Base-by-base conservation (phyloP, 2,888 invertebrate species). In the Argyra leucocephala region DNA sequence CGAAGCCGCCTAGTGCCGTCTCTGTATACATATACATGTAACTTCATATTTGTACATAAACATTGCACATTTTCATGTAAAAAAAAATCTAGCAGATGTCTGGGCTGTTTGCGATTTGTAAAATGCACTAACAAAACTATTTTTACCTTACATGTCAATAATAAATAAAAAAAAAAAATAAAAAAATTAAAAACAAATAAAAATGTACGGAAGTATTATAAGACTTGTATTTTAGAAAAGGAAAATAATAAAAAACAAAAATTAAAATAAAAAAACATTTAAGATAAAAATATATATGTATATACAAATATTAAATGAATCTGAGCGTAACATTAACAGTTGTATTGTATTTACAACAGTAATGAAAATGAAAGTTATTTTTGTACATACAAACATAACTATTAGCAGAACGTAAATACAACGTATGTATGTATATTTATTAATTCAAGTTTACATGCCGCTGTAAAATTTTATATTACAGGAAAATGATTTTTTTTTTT, bases 291-390 rank as follows among this genome's bases (percentile, higher is more conserved):
- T n/a, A n/a, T n/a, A n/a, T n/a, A n/a, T 31, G 31, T 31, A 31
- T 12, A 31, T 31, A 31, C 7, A 7, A 31, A 12, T 4, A 1
- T 26, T 31, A 31, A 31, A 12, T 31, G 31, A 31, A 31, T 31
- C n/a, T 48, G 48, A 48, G n/a, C 48, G 18, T 48, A 48, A 12
- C 31, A 31, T 31, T 31, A 31, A 31, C 5, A 10, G 5, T 5
- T 7, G 10, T 18, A 3, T 15, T 18, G 12, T n/a, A n/a, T 48
- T 18, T 12, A 31, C 7, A 18, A 37, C 12, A 18, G 48, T 48
- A 48, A 48, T 48, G 48, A 48, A 48, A 48, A 48, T 48, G 48
- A 48, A 48, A 48, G 48, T 48, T 48, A 18, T 48, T 48, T 48
- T 48, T 15, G 9, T 48, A 18, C n/a, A 18, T 48, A 5, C 48